Base-by-base conservation (phyloP, 2,797 vertebrate species). In the Gambusia yucatana region DNA sequence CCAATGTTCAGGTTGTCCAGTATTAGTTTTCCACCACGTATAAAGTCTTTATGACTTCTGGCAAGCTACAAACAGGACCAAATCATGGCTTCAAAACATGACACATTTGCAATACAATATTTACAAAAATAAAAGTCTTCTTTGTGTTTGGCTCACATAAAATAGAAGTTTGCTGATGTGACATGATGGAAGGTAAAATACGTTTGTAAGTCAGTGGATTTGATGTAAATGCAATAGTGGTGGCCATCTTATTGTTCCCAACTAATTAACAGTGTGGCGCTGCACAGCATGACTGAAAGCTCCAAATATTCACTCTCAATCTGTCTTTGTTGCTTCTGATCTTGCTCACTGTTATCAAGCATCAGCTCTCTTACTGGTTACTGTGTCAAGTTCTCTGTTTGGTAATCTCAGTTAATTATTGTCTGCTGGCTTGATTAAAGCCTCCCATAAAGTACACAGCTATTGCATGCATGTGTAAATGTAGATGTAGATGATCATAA, bases 341-440 rank as follows among this genome's bases (percentile, higher is more conserved):
- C 65, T 55, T 11, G 13, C 47, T 30, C 20, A 1, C 48, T 77
- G 48, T 70, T 70, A 57, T 77, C 73, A 14, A 73, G 65, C 75
- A 6, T 73, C 1, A 30, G 72, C 39, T 16, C 55, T 73, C 44
- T n/a, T 65, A 41, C 69, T 65, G n/a, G 63, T 39, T 65, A 11
- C 25, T 44, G n/a, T 17, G 41, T 28, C 3, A 65, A 36, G 22
- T 50, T 52, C 50, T 73, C 46, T 8, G 8, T 59, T 28, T 46
- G 25, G 47, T 72, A 65, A 39, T 75, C n/a, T 30, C 48, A 55
- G 76, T 77, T 85, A 63, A 86, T 89, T 61, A 69, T 10, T 63
- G 69, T 13, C 30, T 4, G 5, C 0, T 11, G 4, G 0, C 46
- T 59, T 65, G 43, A 77, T 77, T 77, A 46, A 75, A 6, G 3